Evolutionary conservation across 2,113 vertebrate genomes (phyloP).

Genomic region (Erythrolamprus reginae): DNA sequence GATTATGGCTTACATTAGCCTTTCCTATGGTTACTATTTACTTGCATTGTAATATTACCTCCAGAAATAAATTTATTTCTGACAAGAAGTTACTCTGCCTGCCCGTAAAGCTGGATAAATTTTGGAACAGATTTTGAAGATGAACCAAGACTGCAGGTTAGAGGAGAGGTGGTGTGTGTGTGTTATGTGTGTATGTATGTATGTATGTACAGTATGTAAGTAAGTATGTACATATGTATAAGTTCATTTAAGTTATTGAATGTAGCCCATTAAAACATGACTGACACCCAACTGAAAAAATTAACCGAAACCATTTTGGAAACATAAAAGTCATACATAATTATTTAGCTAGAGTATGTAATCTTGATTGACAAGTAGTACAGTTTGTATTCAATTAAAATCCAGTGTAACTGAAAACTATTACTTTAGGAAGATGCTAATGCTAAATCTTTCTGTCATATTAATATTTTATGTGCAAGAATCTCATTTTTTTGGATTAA

Average conservation of each 20-base stretch:
- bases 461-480: neutral
- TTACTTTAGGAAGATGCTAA: neutral
- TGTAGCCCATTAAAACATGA: neutral
- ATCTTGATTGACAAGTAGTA: neutral
- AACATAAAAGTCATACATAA: neutral
- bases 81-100: neutral
- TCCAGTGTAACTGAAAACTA: neutral
- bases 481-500: neutral
- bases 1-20: too few species aligned
- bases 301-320: neutral
- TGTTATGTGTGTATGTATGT: neutral
- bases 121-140: neutral
- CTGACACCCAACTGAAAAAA: neutral
- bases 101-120: neutral
- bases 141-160: neutral
- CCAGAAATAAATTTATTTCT: too few species aligned
- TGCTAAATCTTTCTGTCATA: neutral
- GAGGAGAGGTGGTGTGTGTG: neutral
- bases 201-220: too few species aligned
- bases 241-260: neutral
- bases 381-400: neutral
- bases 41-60: too few species aligned
- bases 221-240: neutral
- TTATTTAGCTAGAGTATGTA: neutral
- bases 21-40: too few species aligned